A percentile compares a stretch with the other conserved stretches of the same genome.
phyloP scores from a whole-genome alignment of 1,140 invertebrate genomes.

The Trissolcus basalis region DNA sequence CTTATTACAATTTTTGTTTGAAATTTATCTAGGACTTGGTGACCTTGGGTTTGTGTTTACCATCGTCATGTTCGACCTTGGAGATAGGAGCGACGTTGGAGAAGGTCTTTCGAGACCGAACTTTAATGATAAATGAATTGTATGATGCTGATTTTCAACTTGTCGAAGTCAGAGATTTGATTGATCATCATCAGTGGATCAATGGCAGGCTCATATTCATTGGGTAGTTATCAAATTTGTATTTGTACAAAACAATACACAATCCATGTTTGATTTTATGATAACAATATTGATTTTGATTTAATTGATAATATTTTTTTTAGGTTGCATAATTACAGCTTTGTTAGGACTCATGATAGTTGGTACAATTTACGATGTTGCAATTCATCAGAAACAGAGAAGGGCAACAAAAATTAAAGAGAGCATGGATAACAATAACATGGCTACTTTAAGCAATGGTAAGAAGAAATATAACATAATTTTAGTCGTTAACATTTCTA shows the following conservation, averaged over 20 bases:
- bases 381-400: slow-evolving; percentile 56
- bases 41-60: slow-evolving; percentile 70
- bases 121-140: slow-evolving; percentile 59
- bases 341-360: slow-evolving; percentile 41
- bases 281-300: too few relatives aligned
- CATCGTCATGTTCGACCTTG: slow-evolving; percentile 66
- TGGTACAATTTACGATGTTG: slow-evolving; percentile 64
- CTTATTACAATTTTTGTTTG: background rate
- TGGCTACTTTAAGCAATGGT: slow-evolving; percentile 44
- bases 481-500: background rate
- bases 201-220: slow-evolving; percentile 36
- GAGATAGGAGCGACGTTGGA: slow-evolving; percentile 51
- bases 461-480: background rate
- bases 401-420: slow-evolving; percentile 17
- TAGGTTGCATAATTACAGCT: slow-evolving; percentile 49
- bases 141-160: slow-evolving; percentile 64
- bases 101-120: slow-evolving; percentile 59
- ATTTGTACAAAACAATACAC: background rate
- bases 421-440: slow-evolving; percentile 60
- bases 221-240: slow-evolving; percentile 23
- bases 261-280: too few relatives aligned
- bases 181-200: slow-evolving; percentile 62
- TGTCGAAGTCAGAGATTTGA: slow-evolving; percentile 60
- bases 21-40: slow-evolving; percentile 61
- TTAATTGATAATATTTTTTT: too few relatives aligned